Evolutionary conservation across 2,113 vertebrate genomes (phyloP).

Genomic region (Plotosus lineatus): DNA sequence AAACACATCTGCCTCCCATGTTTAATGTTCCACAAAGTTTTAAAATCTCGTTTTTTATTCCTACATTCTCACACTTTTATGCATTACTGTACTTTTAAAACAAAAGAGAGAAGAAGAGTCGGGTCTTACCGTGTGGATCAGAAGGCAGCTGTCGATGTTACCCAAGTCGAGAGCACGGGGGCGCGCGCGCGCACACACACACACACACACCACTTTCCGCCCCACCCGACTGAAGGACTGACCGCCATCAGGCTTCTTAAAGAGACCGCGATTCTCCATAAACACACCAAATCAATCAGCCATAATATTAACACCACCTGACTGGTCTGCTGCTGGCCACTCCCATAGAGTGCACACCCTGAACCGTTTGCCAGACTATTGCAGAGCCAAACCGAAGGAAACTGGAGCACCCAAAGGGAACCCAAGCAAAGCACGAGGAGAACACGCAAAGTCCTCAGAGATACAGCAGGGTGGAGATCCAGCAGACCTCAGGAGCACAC

Average conservation of each 20-base stretch:
- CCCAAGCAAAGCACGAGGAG: too few relatives aligned
- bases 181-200: background rate
- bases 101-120: background rate
- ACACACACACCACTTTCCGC: background rate
- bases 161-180: too few relatives aligned
- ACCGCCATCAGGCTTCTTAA: conserved; percentile 63
- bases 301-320: too few relatives aligned
- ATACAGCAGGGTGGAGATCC: background rate
- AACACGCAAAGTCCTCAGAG: background rate
- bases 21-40: background rate
- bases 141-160: background rate
- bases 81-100: background rate
- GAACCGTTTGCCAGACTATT: too few relatives aligned
- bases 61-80: background rate
- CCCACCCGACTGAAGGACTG: conserved; percentile 18
- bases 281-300: background rate
- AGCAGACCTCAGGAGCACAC: background rate
- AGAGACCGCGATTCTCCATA: conserved; percentile 58
- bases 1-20: background rate
- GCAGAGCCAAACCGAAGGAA: too few relatives aligned
- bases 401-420: background rate
- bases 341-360: too few relatives aligned
- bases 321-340: too few relatives aligned
- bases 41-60: background rate
- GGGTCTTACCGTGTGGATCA: conserved; percentile 32